phyloP scores from a whole-genome alignment of 2,888 invertebrate genomes.

The Hyposoter dolosus region DNA sequence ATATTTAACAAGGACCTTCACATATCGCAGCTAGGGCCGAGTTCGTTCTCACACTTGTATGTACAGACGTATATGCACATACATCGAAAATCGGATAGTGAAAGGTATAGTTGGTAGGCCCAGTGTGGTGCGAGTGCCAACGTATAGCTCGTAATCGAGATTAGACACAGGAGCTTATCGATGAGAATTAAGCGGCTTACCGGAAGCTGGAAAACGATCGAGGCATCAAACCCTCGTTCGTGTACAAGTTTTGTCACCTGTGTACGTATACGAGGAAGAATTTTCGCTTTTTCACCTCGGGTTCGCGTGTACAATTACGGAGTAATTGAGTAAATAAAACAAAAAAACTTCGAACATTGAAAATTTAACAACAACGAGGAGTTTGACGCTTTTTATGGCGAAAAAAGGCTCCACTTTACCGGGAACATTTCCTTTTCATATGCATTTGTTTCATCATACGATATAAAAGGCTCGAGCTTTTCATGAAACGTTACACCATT shows the following conservation, averaged over 20 bases:
- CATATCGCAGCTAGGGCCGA: conserved; percentile 32
- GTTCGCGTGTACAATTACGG: neutral
- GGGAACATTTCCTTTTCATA: neutral
- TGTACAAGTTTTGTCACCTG: conserved; percentile 22
- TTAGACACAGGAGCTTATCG: conserved; percentile 79
- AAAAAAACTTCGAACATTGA: neutral
- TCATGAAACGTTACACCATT: conserved; percentile 30
- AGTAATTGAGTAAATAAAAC: neutral
- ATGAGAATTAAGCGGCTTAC: conserved; percentile 80
- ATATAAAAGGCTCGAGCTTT: neutral
- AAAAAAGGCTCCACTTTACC: neutral
- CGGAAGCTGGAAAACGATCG: conserved; percentile 72
- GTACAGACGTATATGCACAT: conserved; percentile 11
- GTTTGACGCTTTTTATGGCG: neutral
- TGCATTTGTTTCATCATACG: neutral
- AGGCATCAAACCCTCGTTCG: conserved; percentile 32
- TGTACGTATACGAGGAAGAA: neutral
- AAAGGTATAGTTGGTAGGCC: conserved; percentile 37
- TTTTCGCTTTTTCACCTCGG: conserved; percentile 16
- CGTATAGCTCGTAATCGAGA: conserved; percentile 74
- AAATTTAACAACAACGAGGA: neutral
- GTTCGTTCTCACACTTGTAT: conserved; percentile 3
- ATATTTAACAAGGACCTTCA: conserved; percentile 15
- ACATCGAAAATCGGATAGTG: conserved; percentile 54
- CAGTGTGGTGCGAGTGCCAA: conserved; percentile 42